Evolutionary conservation across 2,113 vertebrate species (phyloP).

Genomic region (Parus major): DNA sequence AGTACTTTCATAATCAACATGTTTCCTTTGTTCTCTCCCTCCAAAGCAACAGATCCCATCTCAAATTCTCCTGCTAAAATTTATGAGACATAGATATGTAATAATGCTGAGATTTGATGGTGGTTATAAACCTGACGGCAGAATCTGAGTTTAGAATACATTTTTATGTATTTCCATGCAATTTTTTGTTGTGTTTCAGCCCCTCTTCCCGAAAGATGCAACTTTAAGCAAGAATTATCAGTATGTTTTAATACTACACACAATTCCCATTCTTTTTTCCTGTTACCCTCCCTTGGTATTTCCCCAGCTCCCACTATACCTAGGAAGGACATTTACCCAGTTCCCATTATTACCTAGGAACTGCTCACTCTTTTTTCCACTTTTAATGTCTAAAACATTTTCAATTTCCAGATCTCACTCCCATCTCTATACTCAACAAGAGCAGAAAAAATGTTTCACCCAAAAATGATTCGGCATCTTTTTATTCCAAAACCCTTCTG

Average conservation of each 20-base stretch:
- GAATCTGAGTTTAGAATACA: neutral
- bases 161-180: neutral
- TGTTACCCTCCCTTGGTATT: neutral
- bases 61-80: neutral
- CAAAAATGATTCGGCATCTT: neutral
- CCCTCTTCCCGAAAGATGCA: neutral
- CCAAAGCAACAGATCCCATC: neutral
- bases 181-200: neutral
- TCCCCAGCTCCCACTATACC: neutral
- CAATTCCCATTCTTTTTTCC: neutral
- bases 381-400: neutral
- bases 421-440: neutral
- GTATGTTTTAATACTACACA: neutral
- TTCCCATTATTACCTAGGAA: neutral
- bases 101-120: neutral
- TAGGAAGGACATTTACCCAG: neutral
- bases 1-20: neutral
- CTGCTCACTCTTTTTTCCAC: neutral
- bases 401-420: neutral
- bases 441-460: neutral
- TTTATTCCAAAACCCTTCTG: neutral
- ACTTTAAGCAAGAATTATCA: neutral
- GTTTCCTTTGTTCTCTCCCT: neutral
- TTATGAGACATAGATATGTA: fast-evolving
- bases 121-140: neutral